Percentiles rank a stretch among this genome's conserved stretches.
Conservation (phyloP, 2,888 invertebrate species). For the Brachynemurus nebulosus region DNA sequence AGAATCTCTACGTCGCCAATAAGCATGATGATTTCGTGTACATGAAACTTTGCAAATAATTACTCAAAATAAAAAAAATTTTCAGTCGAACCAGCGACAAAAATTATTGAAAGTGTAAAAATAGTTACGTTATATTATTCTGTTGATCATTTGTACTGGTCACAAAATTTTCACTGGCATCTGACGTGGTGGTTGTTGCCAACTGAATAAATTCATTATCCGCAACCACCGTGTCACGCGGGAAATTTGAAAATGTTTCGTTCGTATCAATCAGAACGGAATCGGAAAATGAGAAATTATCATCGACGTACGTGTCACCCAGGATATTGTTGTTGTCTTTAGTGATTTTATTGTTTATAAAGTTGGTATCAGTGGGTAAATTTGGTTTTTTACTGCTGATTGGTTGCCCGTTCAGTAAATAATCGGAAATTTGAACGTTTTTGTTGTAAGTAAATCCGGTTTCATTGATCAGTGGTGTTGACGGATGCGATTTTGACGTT, state of each 20-base stretch:
- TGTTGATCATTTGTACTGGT: background rate
- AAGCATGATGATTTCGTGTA: no score
- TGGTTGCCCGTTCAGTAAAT: conserved; percentile 30
- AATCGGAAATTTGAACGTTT: conserved; percentile 23
- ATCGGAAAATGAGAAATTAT: conserved; percentile 1
- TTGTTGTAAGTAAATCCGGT: conserved; percentile 27
- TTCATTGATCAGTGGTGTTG: conserved; percentile 49
- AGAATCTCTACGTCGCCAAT: no score
- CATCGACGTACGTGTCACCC: background rate
- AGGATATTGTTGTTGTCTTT: background rate
- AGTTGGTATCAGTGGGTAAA: background rate
- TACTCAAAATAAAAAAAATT: background rate
- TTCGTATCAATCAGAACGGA: conserved; percentile 1
- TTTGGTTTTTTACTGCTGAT: conserved; percentile 11
- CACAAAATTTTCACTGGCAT: background rate
- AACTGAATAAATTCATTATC: conserved; percentile 5
- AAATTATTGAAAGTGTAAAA: no score
- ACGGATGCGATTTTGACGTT: conserved; percentile 61
- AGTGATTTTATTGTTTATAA: background rate
- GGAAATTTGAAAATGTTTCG: background rate
- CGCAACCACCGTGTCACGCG: background rate
- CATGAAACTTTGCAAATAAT: background rate
- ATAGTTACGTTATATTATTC: no score
- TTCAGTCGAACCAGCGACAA: background rate
- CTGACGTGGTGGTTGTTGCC: background rate